phyloP scores from a whole-genome alignment of 2,797 vertebrate species.

The Tolypeutes matacus region DNA sequence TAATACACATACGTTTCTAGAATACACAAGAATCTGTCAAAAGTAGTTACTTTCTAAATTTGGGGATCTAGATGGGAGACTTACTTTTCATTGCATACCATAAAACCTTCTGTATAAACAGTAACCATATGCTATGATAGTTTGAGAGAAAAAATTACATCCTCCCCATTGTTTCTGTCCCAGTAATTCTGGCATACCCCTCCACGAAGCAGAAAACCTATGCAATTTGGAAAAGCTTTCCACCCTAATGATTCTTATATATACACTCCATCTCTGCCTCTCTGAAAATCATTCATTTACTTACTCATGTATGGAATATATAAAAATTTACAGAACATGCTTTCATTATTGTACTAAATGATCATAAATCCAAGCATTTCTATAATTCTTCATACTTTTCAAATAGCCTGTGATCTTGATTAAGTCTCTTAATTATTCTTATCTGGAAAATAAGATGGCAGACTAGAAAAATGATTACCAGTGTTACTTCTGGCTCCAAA shows the following conservation, averaged over 20 bases:
- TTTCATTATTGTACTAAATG: conserved; percentile 47
- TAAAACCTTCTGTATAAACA: not conserved
- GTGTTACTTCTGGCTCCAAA: conserved; percentile 2
- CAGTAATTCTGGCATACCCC: not conserved
- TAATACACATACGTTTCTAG: not conserved
- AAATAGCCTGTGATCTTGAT: conserved; percentile 27
- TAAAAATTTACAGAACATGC: not conserved
- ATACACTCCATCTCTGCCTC: not conserved
- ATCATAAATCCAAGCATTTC: conserved; percentile 31
- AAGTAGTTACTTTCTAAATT: not conserved
- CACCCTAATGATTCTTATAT: conserved; percentile 8
- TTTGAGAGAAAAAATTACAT: not conserved
- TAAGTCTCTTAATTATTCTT: conserved; percentile 53
- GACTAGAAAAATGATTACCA: conserved; percentile 54
- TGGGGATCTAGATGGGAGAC: not conserved
- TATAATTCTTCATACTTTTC: conserved; percentile 33
- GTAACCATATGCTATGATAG: not conserved
- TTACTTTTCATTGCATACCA: conserved; percentile 32
- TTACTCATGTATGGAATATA: not conserved
- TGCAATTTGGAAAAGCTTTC: not conserved
- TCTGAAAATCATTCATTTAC: conserved; percentile 49
- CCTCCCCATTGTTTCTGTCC: not conserved
- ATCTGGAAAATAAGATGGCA: conserved; percentile 42
- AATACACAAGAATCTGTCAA: conserved; percentile 24
- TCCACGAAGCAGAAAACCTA: conserved; percentile 22